Base-by-base conservation (phyloP, 2,113 vertebrate genomes). In the Catharus bicknelli region DNA sequence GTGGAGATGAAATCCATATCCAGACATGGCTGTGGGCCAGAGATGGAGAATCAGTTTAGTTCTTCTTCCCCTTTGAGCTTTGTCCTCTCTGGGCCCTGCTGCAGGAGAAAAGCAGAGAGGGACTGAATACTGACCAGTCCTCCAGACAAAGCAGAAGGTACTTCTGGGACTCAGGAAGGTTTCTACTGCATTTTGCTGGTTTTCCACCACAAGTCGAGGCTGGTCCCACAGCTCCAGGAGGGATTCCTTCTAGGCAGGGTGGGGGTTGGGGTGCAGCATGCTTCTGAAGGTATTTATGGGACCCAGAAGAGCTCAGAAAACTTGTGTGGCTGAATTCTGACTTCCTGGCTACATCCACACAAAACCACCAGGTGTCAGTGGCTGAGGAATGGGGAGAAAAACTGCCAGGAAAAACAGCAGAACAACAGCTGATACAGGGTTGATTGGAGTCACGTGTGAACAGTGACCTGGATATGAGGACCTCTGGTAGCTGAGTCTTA, bases 341-440 rank as follows among this genome's bases (percentile, higher is more conserved):
- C 51, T 77, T 45, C 30, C 38, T 89, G 77, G 73, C 42, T 83
- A 78, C 26, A 48, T 70, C 59, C 1, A 3, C 59, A 57, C 36
- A 63, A 88, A 92, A 55, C 27, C 83, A 86, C 70, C 32, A 95
- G 72, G 72, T 95, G 70, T 85, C 75, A 88, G 75, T 22, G 27
- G 50, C 58, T 92, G 86, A 88, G 43, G 16, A 32, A 18, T 22
- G 15, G 83, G 59, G 22, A 3, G 34, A 50, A 78, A 75, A 75
- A 27, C 42, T 23, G 32, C 14, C 29, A 64, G 32, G 42, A 76
- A 63, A 53, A 68, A 61, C 42, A 76, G 87, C 25, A 53, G 30
- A 81, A 34, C 25, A 53, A 6, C 38, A 66, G 23, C 55, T 74
- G 54, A 38, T 55, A 40, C 21, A 61, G 40, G 40, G 34, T 64